Evolutionary conservation across 1,140 invertebrate species (phyloP).

Genomic region (Acyrthosiphon pisum): DNA sequence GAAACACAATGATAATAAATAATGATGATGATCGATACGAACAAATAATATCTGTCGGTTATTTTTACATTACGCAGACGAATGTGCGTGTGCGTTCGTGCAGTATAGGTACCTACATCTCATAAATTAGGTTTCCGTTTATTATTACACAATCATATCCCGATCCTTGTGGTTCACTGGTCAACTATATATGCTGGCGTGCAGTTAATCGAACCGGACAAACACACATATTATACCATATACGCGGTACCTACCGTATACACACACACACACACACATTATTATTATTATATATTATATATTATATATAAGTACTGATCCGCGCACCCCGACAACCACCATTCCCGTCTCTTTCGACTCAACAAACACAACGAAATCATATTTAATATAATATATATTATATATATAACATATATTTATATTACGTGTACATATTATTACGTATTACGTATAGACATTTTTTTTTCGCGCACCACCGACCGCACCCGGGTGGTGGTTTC

Average conservation of each 20-base stretch:
- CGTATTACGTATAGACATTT: constrained; percentile 14
- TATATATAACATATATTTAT: background rate
- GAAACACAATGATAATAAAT: constrained; percentile 27
- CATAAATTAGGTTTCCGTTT: constrained; percentile 12
- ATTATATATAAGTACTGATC: background rate
- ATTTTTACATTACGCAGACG: background rate
- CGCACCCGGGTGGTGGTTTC: constrained; percentile 52
- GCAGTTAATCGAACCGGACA: constrained; percentile 52
- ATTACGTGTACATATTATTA: background rate
- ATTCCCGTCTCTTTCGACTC: constrained; percentile 44
- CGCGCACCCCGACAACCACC: background rate
- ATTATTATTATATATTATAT: background rate
- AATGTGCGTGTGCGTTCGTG: background rate
- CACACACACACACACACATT: background rate
- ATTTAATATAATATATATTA: constrained; percentile 11
- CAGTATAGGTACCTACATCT: background rate
- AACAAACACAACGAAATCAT: constrained; percentile 54
- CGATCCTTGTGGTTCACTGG: background rate
- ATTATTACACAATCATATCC: constrained; percentile 27
- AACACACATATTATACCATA: constrained; percentile 35
- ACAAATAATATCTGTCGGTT: constrained; percentile 3
- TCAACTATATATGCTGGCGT: background rate
- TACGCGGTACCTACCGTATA: background rate
- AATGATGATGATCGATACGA: background rate
- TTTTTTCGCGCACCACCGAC: constrained; percentile 53